Evolutionary conservation across 2,888 invertebrate species (phyloP).

Genomic region (Drosophila limbata): DNA sequence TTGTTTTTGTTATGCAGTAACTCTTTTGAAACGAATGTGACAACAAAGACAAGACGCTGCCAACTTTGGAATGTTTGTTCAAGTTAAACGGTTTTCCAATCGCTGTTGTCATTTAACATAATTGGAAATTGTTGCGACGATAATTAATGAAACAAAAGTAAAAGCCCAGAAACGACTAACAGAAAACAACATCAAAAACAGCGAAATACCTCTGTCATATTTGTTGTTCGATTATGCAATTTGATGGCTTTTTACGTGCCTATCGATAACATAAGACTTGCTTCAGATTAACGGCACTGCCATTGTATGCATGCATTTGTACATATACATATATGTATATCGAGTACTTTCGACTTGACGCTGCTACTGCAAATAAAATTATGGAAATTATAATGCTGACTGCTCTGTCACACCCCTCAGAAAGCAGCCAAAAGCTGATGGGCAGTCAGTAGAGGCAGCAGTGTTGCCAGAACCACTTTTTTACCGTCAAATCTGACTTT

Average conservation of each 20-base stretch:
- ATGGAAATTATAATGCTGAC: slow-evolving; percentile 47
- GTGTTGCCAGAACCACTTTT: too few species aligned
- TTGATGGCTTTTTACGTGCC: slow-evolving; percentile 4
- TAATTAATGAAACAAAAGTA: slow-evolving; percentile 75
- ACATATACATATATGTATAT: slow-evolving; percentile 9
- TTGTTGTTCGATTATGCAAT: slow-evolving; percentile 37
- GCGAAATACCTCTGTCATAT: slow-evolving; percentile 35
- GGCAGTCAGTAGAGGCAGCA: slow-evolving; percentile 3
- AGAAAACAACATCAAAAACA: not conserved
- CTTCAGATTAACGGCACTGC: slow-evolving; percentile 27
- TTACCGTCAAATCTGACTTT: too few species aligned
- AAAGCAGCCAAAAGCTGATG: slow-evolving; percentile 23
- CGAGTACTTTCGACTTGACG: slow-evolving; percentile 9
- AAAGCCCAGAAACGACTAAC: slow-evolving; percentile 50
- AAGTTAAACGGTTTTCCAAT: slow-evolving; percentile 57
- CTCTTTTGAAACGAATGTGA: slow-evolving; percentile 1
- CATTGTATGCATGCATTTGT: slow-evolving; percentile 7
- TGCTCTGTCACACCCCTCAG: slow-evolving; percentile 46
- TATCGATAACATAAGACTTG: slow-evolving; percentile 43
- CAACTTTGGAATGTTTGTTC: slow-evolving; percentile 23
- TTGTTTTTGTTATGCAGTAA: slow-evolving; percentile 18
- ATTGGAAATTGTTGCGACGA: slow-evolving; percentile 49
- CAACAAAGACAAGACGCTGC: slow-evolving; percentile 7
- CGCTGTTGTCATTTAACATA: slow-evolving; percentile 58
- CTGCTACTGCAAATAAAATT: slow-evolving; percentile 38